These are phyloP conservation scores for Xestoiulus laeticollis DNA, from an alignment of 2,888 invertebrate species.

Conservation along the genomic window DNA sequence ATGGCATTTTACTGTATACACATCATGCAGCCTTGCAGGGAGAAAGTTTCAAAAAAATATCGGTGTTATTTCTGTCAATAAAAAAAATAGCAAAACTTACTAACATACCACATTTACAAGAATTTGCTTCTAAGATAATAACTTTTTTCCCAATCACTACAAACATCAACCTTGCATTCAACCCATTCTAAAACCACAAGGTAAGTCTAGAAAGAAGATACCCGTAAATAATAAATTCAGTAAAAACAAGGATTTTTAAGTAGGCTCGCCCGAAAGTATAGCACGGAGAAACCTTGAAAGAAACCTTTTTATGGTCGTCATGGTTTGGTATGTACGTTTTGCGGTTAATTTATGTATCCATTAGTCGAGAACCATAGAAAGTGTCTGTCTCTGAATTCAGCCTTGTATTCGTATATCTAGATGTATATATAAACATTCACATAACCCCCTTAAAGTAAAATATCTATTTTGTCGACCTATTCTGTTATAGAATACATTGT, in stretches of 20 bases:
- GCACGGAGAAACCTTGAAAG: background rate
- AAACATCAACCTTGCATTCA: background rate
- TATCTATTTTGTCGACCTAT: no score
- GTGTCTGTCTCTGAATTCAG: no score
- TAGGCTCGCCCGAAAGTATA: background rate
- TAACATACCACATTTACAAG: background rate
- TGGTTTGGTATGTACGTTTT: background rate
- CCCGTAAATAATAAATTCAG: background rate
- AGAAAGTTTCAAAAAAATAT: background rate
- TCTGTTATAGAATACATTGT: no score
- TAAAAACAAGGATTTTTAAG: background rate
- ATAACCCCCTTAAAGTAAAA: no score
- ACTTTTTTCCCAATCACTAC: background rate
- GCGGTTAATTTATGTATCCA: background rate
- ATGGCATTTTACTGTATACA: background rate
- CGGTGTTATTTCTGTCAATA: background rate
- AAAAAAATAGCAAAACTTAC: background rate
- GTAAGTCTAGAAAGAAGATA: background rate
- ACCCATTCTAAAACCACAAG: background rate
- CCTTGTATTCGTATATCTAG: no score
- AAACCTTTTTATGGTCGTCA: background rate
- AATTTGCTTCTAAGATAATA: background rate
- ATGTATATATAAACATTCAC: no score
- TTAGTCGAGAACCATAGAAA: background rate
- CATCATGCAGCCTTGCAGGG: background rate